Evolutionary conservation across 2,113 vertebrate species (phyloP), one percentile per base, ranked within the genome.

Genomic region (Salvator merianae): DNA sequence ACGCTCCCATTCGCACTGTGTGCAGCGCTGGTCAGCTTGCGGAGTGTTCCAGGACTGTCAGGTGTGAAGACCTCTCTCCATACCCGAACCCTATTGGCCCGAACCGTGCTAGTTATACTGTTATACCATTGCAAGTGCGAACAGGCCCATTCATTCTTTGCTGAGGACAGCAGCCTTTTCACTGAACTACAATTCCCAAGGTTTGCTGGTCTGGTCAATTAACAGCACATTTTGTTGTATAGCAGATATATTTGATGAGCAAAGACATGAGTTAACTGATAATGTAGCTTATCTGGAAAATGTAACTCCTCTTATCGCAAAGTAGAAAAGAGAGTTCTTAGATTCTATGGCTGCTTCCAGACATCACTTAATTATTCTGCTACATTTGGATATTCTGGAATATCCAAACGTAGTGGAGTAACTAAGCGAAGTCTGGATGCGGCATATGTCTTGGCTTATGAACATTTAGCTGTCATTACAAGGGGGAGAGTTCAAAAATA

Each of bases 401-500:
- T n/a, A n/a, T n/a, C n/a, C n/a, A n/a, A n/a, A n/a, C n/a, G n/a
- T n/a, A n/a, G n/a, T n/a, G n/a, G n/a, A n/a, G n/a, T n/a, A n/a
- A n/a, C n/a, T n/a, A n/a, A n/a, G n/a, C n/a, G n/a, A n/a, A n/a
- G n/a, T n/a, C n/a, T n/a, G n/a, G n/a, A n/a, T n/a, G n/a, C n/a
- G n/a, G n/a, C n/a, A 75, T 83, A 89, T 89, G 87, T 38, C 89
- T 88, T 91, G 82, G 79, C 87, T 90, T 87, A 65, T 47, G 90
- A 92, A 93, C 8, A 75, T 89, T 59, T 78, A 91, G 83, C 47
- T 0, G 0, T 5, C 32, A 70, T 88, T 91, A 86, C 82, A 92
- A 84, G 84, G 84, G 82, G 74, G 94, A 91, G 62, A 76, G 77
- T 88, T 63, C 65, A 88, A 86, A 86, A 89, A 91, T 90, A 75